Base-by-base conservation (phyloP, 2,888 invertebrate species). In the Frankliniella fusca region DNA sequence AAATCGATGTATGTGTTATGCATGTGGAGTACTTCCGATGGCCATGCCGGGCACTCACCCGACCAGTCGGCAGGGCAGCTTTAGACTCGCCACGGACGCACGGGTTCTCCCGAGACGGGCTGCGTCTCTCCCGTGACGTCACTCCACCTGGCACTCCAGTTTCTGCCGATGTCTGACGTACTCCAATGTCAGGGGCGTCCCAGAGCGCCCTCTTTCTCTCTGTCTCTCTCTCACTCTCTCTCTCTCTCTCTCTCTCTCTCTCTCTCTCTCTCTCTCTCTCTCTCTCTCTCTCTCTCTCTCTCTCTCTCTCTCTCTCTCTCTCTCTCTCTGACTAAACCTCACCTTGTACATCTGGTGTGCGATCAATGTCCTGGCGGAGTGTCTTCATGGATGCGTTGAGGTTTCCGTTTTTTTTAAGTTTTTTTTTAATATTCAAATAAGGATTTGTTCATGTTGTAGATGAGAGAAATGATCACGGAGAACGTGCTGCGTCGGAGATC, bases 211-310 rank as follows among this genome's bases (percentile, higher is more conserved):
- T 38, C 38, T 38, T 5, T 38, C 38, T 5, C 38, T 38, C 38
- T 61, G 5, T 15, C 54, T 54, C 54, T 54, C 54, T 54, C 54
- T 54, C 54, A 5, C 54, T 54, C 54, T 15, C 38, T 38, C 38
- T 38, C 38, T 38, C 38, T 5, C 38, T 38, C 38, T 61, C 54
- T 15, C 54, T 54, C 54, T 54, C 54, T 54, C 54, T 54, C 54
- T 54, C 54, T 54, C 54, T 15, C 54, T 15, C 54, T 54, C 54
- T 54, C 54, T 54, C 54, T 15, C 54, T 54, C 54, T 54, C 54
- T 54, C 54, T 54, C 54, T 54, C 54, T 54, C 54, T 54, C 54
- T 54, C 54, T 54, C 54, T 54, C 54, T 54, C 54, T 54, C 54
- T 54, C 54, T 54, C 54, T 12, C 54, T 54, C 54, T 54, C 54